phyloP scores from a whole-genome alignment of 1,140 invertebrate genomes.

The Chironomus striatipennis region DNA sequence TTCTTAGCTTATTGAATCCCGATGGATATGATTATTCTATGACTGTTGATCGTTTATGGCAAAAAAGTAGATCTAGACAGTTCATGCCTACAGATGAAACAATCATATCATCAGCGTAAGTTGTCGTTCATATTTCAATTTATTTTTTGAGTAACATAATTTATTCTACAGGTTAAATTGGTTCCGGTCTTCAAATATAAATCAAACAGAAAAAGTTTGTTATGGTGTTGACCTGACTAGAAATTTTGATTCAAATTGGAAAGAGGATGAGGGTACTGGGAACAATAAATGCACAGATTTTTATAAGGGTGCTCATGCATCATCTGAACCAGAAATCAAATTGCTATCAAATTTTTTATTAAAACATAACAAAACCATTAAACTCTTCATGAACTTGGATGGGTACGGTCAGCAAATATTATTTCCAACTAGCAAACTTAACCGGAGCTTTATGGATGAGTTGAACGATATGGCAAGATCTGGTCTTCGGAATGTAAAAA shows the following conservation, averaged over 20 bases:
- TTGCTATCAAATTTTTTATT: slow-evolving; percentile 55
- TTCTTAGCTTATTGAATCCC: slow-evolving; percentile 69
- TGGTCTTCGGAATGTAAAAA: not conserved
- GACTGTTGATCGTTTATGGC: slow-evolving; percentile 65
- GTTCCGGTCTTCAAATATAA: slow-evolving; percentile 32
- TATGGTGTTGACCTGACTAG: slow-evolving; percentile 59
- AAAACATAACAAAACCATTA: slow-evolving; percentile 35
- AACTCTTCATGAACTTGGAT: not conserved
- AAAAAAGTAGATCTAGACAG: slow-evolving; percentile 59
- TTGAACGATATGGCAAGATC: not conserved
- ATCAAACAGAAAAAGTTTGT: slow-evolving; percentile 31
- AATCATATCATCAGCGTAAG: slow-evolving; percentile 33
- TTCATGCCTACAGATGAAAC: slow-evolving; percentile 28
- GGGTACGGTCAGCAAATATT: not conserved
- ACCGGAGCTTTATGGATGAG: not conserved
- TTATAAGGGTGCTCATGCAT: slow-evolving; percentile 64
- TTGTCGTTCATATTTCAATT: not conserved
- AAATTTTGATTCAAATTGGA: slow-evolving; percentile 62
- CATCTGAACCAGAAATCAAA: slow-evolving; percentile 77
- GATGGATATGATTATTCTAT: slow-evolving; percentile 74
- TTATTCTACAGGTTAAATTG: slow-evolving; percentile 32
- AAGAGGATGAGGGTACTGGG: slow-evolving; percentile 61
- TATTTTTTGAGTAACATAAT: not conserved
- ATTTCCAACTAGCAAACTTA: not conserved
- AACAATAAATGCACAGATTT: slow-evolving; percentile 68